Base-by-base conservation (phyloP, 1,140 invertebrate genomes). In the Augochlora pura region DNA sequence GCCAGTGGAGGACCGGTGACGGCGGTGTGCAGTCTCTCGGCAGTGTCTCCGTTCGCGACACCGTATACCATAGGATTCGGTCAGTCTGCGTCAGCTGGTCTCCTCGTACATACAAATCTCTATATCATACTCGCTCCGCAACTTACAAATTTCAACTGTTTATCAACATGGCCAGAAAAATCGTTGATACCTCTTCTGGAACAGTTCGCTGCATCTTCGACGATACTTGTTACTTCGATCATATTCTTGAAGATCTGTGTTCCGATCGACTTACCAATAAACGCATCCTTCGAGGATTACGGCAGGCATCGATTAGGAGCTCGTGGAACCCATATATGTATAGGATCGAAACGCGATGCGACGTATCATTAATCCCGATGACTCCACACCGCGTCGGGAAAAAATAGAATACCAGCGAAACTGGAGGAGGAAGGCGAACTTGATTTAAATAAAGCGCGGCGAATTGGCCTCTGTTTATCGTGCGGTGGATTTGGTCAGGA, bases 81-180 rank as follows among this genome's bases (percentile, higher is more conserved):
- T 69, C 66, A n/a, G 54, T 27, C 54, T 32, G 38, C 59, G 65
- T 42, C 18, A 57, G 54, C 9, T 21, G 1, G 27, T 6, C 16
- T 16, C 16, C 18, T 21, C 3, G 10, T 52, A 16, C 16, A 52
- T 14, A 16, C 12, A 14, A 16, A 14, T 14, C 32, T 46, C 60
- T 57, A 59, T 65, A 49, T 65, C 49, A 79, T 79, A 49, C 52
- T 49, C 77, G 38, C 6, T 49, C 32, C 14, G 16, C 49, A 14
- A 52, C 42, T 0, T 14, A 0, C 42, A 14, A 46, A 12, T 46
- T 14, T 46, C 42, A 10, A 12, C 12, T 32, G 32, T 4, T 32
- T 4, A 32, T 32, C 32, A 32, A 32, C 32, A 14, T 46, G 42
- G 14, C 42, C 10, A 14, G 42, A 12, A 46, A 46, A 46, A 10